A percentile compares a stretch with the other conserved stretches of the same genome.
Conservation (phyloP, 1,140 invertebrate genomes). For the Venturia canescens region DNA sequence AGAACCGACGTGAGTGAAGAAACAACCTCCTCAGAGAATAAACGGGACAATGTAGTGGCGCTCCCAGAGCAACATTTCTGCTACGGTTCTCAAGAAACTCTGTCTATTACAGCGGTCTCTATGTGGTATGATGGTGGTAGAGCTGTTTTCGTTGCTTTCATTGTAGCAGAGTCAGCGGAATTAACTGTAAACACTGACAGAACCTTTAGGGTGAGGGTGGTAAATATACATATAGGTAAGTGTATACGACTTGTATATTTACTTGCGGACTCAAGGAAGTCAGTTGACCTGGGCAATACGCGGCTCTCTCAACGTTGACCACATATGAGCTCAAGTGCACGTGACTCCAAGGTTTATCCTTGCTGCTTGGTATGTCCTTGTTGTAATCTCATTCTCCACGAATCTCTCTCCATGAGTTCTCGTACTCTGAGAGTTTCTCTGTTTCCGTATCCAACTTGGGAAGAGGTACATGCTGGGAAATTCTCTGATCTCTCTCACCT, state of each 20-base stretch:
- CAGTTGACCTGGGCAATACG: background rate
- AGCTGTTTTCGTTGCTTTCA: background rate
- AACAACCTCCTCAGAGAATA: background rate
- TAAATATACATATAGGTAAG: background rate
- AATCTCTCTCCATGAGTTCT: background rate
- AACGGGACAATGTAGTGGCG: background rate
- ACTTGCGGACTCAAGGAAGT: slow-evolving; percentile 16
- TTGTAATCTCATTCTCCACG: background rate
- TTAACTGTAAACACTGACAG: slow-evolving; percentile 32
- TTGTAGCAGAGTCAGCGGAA: slow-evolving; percentile 5
- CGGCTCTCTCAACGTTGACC: slow-evolving; percentile 3
- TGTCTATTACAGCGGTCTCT: background rate
- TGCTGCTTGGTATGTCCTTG: slow-evolving; percentile 10
- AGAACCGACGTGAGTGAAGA: background rate
- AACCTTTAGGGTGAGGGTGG: background rate
- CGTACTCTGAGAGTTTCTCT: background rate
- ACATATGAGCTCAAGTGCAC: slow-evolving; percentile 8
- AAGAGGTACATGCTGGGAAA: background rate
- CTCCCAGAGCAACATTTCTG: background rate
- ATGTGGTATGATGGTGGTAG: background rate
- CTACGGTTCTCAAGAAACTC: background rate
- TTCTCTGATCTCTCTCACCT: background rate
- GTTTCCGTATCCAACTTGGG: background rate
- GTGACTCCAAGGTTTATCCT: background rate
- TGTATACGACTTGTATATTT: slow-evolving; percentile 29